phyloP scores from a whole-genome alignment of 2,113 vertebrate genomes.

The Bos javanicus region DNA sequence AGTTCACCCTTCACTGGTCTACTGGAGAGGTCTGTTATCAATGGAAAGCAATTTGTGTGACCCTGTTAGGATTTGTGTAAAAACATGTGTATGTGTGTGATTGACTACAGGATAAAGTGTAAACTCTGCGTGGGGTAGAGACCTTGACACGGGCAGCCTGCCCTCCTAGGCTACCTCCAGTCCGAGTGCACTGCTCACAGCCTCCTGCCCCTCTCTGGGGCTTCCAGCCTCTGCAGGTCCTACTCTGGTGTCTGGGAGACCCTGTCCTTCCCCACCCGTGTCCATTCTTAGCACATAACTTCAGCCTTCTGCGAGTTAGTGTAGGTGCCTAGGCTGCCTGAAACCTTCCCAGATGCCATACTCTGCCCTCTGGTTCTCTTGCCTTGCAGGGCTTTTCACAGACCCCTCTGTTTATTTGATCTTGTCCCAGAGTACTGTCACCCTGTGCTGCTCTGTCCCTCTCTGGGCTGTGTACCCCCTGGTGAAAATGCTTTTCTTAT shows the following conservation, averaged over 20 bases:
- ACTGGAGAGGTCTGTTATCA: not conserved
- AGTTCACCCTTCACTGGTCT: not conserved
- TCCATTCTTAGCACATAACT: not conserved
- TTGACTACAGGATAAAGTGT: not conserved
- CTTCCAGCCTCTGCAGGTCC: not conserved
- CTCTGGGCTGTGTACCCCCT: not conserved
- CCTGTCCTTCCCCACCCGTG: not conserved
- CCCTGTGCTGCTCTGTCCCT: not conserved
- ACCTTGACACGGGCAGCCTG: too few species aligned
- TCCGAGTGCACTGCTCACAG: rapidly evolving
- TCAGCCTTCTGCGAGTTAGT: not conserved
- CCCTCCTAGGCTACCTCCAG: rapidly evolving
- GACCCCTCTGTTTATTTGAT: not conserved
- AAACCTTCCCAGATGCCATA: not conserved
- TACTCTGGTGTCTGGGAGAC: not conserved
- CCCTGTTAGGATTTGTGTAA: not conserved
- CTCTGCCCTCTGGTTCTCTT: not conserved
- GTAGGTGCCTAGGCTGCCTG: not conserved
- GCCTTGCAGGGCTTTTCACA: not conserved
- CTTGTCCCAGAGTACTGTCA: not conserved
- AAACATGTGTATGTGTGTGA: too few species aligned
- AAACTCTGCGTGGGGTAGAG: rapidly evolving
- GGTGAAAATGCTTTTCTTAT: not conserved
- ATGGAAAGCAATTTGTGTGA: not conserved
- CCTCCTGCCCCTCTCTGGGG: not conserved